Base-by-base conservation (phyloP, 2,888 invertebrate genomes). In the Trissolcus japonicus region DNA sequence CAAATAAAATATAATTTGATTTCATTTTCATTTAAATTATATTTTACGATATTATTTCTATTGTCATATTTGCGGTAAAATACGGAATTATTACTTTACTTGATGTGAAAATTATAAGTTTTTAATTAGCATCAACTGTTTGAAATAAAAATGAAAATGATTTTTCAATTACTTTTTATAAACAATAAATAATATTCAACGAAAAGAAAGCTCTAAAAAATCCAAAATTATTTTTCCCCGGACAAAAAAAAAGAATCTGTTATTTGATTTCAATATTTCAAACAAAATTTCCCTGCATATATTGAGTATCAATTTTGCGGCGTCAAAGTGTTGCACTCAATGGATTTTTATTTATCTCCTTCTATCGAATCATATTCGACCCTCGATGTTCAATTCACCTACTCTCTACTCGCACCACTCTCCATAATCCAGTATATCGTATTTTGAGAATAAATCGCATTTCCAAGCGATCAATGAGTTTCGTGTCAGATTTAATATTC, bases 391-490 rank as follows among this genome's bases (percentile, higher is more conserved):
- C 74, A 56, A 57, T 57, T 60, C 60, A 51, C 59, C 54, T 60
- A 66, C 71, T 56, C 56, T 76, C 78, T 63, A 72, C 78, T 72
- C 75, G 62, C 35, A 9, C 59, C 78, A 72, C 80, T 79, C 65
- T 73, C 72, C 80, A 78, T 75, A 78, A 57, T 76, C 77, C 76
- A 84, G 82, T 83, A 85, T 85, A 86, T 85, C 83, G 82, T 81
- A 84, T 86, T 85, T 85, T 81, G 82, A 83, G 76, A 82, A 86
- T 83, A 84, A 85, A 86, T 86, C 84, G 84, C 84, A 82, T 84
- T 82, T 81, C 81, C 80, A 78, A 83, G 81, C 82, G 83, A 83
- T 19, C 43, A 48, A 21, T 65, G 6, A 41, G 11, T 46, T 54
- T 54, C 25, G 7, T 46, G 6, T n/a, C 46, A 46, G 14, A 46